phyloP scores from a whole-genome alignment of 2,888 invertebrate species.

The Drosophila prostipennis region DNA sequence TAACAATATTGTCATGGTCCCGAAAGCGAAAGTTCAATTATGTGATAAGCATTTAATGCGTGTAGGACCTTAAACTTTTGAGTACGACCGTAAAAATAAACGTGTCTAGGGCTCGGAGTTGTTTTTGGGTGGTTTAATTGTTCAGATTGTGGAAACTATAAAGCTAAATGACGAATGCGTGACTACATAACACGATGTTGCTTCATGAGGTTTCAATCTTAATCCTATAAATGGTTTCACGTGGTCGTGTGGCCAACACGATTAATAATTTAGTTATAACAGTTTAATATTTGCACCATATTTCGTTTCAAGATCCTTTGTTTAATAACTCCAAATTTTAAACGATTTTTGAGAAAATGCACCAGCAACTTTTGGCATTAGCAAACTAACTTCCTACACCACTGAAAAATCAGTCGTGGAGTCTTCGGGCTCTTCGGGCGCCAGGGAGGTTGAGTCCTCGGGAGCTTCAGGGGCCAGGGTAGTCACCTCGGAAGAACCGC shows the following conservation, averaged over 20 bases:
- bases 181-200: conserved; percentile 7
- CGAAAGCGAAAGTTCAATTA: conserved; percentile 22
- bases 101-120: not conserved
- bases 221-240: conserved; percentile 5
- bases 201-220: conserved; percentile 7
- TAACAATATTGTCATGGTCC: conserved; percentile 12
- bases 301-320: not conserved
- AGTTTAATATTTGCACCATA: conserved; percentile 26
- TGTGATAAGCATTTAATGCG: conserved; percentile 9
- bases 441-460: not conserved
- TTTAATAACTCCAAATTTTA: not conserved
- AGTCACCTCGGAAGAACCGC: not conserved
- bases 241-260: not conserved
- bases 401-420: not conserved
- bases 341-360: not conserved
- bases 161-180: conserved; percentile 18
- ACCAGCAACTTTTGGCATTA: not conserved
- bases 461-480: conserved; percentile 6
- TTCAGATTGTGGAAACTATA: conserved; percentile 22
- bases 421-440: not conserved
- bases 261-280: conserved; percentile 21
- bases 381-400: not conserved
- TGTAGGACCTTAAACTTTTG: not conserved
- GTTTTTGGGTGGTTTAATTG: not conserved
- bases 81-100: not conserved